Evolutionary conservation across 2,888 invertebrate species (phyloP).

Genomic region (Volucella bombylans): DNA sequence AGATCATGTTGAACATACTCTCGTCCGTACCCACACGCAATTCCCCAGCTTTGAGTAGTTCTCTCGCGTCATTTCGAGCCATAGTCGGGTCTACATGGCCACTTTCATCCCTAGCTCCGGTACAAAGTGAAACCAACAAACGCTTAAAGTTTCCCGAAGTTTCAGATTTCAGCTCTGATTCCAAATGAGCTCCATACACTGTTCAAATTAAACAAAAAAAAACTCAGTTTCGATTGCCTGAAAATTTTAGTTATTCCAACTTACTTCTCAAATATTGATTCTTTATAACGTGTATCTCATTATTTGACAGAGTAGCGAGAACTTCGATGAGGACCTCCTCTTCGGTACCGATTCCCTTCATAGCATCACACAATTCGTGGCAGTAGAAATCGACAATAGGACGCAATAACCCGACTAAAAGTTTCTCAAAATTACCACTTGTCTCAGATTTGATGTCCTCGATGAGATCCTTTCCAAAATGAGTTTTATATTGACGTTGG

Average conservation of each 20-base stretch:
- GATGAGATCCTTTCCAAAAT: constrained; percentile 87
- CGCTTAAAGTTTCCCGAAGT: constrained; percentile 96
- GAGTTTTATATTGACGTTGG: constrained; percentile 81
- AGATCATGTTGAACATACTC: constrained; percentile 91
- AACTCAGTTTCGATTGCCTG: not conserved
- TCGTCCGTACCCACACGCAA: constrained; percentile 90
- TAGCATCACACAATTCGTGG: constrained; percentile 92
- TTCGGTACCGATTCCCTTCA: constrained; percentile 92
- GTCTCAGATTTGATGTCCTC: constrained; percentile 94
- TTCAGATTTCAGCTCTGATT: constrained; percentile 92
- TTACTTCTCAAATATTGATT: constrained; percentile 90
- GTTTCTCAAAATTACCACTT: constrained; percentile 93
- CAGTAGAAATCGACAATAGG: constrained; percentile 91
- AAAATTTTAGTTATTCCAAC: constrained; percentile 78
- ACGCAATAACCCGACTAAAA: constrained; percentile 92
- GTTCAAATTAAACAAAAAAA: constrained; percentile 70
- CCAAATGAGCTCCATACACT: constrained; percentile 92
- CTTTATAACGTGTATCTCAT: constrained; percentile 91
- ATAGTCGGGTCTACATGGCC: constrained; percentile 87
- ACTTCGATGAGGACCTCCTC: constrained; percentile 94
- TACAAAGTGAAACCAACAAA: constrained; percentile 92
- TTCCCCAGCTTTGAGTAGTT: constrained; percentile 89
- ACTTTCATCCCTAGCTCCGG: constrained; percentile 88
- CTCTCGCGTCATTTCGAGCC: constrained; percentile 92
- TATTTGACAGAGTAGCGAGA: constrained; percentile 92